Evolutionary conservation across 2,888 invertebrate species (phyloP).

Genomic region (Machimus atricapillus): DNA sequence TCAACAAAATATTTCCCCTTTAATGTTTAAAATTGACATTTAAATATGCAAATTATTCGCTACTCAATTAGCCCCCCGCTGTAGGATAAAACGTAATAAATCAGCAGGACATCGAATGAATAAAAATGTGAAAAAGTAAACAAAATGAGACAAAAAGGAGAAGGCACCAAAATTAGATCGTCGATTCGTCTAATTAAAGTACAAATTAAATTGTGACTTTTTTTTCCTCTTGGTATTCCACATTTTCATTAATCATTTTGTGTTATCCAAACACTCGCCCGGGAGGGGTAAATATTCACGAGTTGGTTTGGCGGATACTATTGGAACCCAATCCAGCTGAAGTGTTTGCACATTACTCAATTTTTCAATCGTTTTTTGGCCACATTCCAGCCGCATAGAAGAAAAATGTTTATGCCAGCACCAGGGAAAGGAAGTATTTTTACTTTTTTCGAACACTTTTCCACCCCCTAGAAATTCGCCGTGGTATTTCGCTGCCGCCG

Average conservation of each 20-base stretch:
- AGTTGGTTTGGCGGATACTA: background rate
- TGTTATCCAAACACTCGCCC: background rate
- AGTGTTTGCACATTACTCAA: conserved; percentile 41
- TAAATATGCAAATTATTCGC: background rate
- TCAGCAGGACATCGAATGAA: background rate
- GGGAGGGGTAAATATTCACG: conserved; percentile 19
- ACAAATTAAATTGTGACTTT: background rate
- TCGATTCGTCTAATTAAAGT: background rate
- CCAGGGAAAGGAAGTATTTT: conserved; percentile 30
- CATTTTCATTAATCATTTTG: conserved; percentile 18
- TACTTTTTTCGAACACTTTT: background rate
- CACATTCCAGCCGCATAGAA: conserved; percentile 36
- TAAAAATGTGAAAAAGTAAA: background rate
- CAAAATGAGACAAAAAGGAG: background rate
- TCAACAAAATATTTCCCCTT: background rate
- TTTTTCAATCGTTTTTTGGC: conserved; percentile 41
- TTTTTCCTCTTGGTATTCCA: background rate
- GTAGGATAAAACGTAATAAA: background rate
- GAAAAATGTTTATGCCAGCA: conserved; percentile 38
- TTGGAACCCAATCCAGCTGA: conserved; percentile 21
- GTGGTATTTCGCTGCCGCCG: background rate
- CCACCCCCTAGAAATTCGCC: background rate
- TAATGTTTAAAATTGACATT: background rate
- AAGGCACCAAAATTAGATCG: background rate
- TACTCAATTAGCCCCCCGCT: background rate